Conservation (phyloP, 2,797 vertebrate species). For the Loris lydekkerianus region DNA sequence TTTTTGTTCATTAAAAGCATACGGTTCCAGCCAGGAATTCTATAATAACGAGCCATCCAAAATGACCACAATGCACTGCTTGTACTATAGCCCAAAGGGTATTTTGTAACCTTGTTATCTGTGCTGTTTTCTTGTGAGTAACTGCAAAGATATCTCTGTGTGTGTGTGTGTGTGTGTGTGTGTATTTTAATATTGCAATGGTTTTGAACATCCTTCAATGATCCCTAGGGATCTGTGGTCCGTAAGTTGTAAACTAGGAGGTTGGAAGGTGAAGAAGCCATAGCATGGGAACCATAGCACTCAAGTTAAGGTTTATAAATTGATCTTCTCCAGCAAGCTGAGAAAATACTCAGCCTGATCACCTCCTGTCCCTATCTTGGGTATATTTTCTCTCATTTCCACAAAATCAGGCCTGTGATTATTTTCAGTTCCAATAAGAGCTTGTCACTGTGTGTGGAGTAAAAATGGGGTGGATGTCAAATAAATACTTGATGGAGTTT, state of each 20-base stretch:
- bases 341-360: background rate
- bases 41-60: background rate
- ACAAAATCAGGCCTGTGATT: constrained; percentile 31
- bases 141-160: background rate
- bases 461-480: constrained; percentile 20
- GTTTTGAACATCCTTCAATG: background rate
- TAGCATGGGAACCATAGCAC: background rate
- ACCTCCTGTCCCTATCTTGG: background rate
- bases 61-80: rapidly evolving
- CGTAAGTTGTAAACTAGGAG: background rate
- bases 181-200: background rate
- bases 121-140: background rate
- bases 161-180: too few relatives aligned
- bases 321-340: constrained; percentile 1
- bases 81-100: background rate
- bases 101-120: background rate
- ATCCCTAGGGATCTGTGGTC: background rate
- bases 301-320: background rate
- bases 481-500: background rate
- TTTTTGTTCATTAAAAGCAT: constrained; percentile 16
- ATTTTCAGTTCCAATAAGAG: constrained; percentile 54
- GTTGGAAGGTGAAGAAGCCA: background rate
- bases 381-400: constrained; percentile 28
- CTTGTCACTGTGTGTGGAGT: background rate
- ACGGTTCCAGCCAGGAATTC: background rate